A percentile compares a stretch with the other conserved stretches of the same genome.
Evolutionary conservation across 2,888 invertebrate species (phyloP).

Genomic region (Caenorhabditis afra): DNA sequence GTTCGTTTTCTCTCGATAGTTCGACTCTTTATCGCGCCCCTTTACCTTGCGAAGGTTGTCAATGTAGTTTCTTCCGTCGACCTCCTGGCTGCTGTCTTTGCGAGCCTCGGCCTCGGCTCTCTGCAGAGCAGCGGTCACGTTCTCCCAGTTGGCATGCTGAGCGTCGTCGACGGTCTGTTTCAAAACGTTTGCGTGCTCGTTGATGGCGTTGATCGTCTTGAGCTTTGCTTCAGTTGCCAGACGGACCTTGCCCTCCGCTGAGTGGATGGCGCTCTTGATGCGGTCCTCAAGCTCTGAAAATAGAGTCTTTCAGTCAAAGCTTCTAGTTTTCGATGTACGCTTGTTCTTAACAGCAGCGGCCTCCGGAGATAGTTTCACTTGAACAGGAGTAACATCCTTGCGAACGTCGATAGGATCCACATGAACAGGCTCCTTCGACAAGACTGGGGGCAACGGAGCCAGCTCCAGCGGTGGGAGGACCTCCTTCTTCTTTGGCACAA

Average conservation of each 20-base stretch:
- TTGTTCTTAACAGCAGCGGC: conserved; percentile 52
- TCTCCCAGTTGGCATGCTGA: conserved; percentile 71
- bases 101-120: conserved; percentile 56
- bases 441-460: conserved; percentile 58
- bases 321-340: no score
- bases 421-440: conserved; percentile 61
- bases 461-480: conserved; percentile 60
- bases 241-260: conserved; percentile 69
- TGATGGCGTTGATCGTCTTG: conserved; percentile 75
- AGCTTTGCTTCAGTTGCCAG: conserved; percentile 72
- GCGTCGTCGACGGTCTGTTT: conserved; percentile 81
- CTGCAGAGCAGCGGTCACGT: conserved; percentile 63
- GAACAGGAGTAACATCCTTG: conserved; percentile 53
- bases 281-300: conserved; percentile 72
- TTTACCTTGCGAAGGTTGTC: conserved; percentile 73
- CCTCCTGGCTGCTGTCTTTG: conserved; percentile 59
- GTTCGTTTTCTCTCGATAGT: no score
- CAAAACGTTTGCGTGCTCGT: conserved; percentile 80
- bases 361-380: conserved; percentile 56
- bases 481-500: conserved; percentile 64
- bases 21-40: no score
- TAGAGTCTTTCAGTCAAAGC: no score
- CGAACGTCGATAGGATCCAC: conserved; percentile 75
- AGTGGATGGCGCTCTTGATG: conserved; percentile 66
- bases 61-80: conserved; percentile 73